These are phyloP conservation scores for Aramus guarauna DNA, from an alignment of 2,113 vertebrate species.

Conservation along the genomic window DNA sequence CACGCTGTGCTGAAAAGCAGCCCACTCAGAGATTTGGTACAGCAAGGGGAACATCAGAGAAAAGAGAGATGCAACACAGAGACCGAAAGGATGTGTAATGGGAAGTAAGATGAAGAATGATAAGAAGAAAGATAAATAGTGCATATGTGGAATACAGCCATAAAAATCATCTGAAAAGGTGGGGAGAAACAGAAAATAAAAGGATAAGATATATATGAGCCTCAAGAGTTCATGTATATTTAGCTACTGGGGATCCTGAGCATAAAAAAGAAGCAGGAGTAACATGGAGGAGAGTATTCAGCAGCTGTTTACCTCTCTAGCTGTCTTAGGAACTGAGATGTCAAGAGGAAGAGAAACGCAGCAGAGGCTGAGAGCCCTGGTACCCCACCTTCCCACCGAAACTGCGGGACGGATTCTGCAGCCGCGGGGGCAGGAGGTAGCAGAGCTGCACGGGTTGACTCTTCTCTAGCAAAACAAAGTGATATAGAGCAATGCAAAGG, in stretches of 20 bases:
- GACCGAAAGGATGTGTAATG: neutral
- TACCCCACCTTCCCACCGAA: neutral
- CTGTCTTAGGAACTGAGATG: neutral
- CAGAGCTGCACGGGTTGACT: neutral
- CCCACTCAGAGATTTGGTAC: neutral
- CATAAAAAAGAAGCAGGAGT: neutral
- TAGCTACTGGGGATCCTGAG: neutral
- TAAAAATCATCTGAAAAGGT: neutral
- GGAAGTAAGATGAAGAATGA: neutral
- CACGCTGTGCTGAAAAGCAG: neutral
- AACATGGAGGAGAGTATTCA: neutral
- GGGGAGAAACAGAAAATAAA: neutral
- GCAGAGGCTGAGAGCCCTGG: neutral
- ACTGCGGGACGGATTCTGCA: neutral
- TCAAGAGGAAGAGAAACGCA: neutral
- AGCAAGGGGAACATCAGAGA: neutral
- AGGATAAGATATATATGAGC: neutral
- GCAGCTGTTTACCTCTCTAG: neutral
- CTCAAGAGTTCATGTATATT: neutral
- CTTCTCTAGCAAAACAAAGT: conserved; percentile 3
- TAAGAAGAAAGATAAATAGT: neutral
- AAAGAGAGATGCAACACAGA: neutral
- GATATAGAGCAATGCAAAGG: neutral
- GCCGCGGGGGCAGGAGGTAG: neutral
- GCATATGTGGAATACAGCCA: neutral